Evolutionary conservation across 2,888 invertebrate species (phyloP).

Genomic region (Buathra laborator): DNA sequence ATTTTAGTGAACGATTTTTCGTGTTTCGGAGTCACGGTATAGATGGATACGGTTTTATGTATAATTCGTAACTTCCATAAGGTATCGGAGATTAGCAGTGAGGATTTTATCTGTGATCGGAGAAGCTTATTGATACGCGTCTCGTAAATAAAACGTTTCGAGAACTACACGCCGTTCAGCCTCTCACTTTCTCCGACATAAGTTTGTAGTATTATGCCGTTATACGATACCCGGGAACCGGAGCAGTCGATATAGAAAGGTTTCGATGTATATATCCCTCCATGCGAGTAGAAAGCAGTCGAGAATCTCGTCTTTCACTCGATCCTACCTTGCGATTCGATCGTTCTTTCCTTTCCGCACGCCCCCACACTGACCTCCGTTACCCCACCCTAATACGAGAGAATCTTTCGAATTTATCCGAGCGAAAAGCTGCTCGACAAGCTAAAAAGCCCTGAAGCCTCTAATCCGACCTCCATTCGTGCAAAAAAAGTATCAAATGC

Average conservation of each 20-base stretch:
- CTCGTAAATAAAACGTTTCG: slow-evolving; percentile 33
- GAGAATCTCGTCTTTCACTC: slow-evolving; percentile 32
- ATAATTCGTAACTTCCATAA: not conserved
- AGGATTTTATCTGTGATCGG: slow-evolving; percentile 18
- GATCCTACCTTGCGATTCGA: not conserved
- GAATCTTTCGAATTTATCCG: not conserved
- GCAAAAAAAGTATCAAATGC: not conserved
- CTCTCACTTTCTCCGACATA: slow-evolving; percentile 73
- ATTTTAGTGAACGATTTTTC: not conserved
- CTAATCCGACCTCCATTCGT: not conserved
- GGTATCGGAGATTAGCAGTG: not conserved
- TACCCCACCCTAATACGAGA: not conserved
- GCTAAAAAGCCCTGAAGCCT: not conserved
- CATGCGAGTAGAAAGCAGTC: slow-evolving; percentile 63
- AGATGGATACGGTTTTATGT: not conserved
- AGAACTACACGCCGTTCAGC: slow-evolving; percentile 38
- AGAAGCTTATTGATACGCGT: slow-evolving; percentile 1
- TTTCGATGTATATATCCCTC: slow-evolving; percentile 39
- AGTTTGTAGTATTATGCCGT: slow-evolving; percentile 62
- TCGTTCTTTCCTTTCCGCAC: not conserved
- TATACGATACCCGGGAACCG: slow-evolving; percentile 69
- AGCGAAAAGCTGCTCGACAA: not conserved
- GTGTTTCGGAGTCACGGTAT: slow-evolving; percentile 26
- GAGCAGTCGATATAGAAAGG: slow-evolving; percentile 59
- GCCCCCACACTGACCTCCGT: not conserved